A percentile compares a stretch with the other conserved stretches of the same genome.
Conservation (phyloP, 1,140 invertebrate species). For the Microplitis demolitor region DNA sequence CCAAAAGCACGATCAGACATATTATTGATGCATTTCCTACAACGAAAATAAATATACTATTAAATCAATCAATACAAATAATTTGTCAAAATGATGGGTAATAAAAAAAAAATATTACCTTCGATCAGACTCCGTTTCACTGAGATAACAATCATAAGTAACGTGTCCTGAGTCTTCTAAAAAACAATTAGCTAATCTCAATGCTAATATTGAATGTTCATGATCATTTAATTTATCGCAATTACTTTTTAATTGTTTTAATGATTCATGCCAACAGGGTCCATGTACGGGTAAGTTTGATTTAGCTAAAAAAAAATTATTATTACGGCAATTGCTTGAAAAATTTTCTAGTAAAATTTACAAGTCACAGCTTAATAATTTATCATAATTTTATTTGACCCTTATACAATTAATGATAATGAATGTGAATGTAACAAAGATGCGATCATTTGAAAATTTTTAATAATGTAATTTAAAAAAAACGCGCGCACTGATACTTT, state of each 20-base stretch:
- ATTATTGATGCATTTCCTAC: conserved; percentile 62
- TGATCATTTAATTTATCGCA: conserved; percentile 68
- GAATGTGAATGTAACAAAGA: no score
- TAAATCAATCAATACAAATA: conserved; percentile 14
- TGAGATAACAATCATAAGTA: conserved; percentile 61
- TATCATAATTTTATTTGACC: no score
- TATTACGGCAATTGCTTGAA: no score
- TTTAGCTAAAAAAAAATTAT: conserved; percentile 38
- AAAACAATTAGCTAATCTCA: conserved; percentile 73
- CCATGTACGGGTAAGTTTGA: conserved; percentile 64
- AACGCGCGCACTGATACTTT: no score
- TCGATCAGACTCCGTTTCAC: conserved; percentile 49
- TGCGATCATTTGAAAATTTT: no score
- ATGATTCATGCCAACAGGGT: conserved; percentile 67
- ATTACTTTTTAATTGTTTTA: conserved; percentile 61
- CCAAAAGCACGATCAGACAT: conserved; percentile 67
- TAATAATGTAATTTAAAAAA: no score
- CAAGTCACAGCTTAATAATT: no score
- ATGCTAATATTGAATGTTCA: conserved; percentile 66
- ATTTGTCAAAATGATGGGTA: not conserved
- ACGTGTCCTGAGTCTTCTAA: conserved; percentile 65
- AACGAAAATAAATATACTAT: not conserved
- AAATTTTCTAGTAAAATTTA: no score
- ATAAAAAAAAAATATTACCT: conserved; percentile 34
- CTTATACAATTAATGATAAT: no score